Evolutionary conservation across 1,140 invertebrate genomes (phyloP).

Genomic region (Ephestia elutella): DNA sequence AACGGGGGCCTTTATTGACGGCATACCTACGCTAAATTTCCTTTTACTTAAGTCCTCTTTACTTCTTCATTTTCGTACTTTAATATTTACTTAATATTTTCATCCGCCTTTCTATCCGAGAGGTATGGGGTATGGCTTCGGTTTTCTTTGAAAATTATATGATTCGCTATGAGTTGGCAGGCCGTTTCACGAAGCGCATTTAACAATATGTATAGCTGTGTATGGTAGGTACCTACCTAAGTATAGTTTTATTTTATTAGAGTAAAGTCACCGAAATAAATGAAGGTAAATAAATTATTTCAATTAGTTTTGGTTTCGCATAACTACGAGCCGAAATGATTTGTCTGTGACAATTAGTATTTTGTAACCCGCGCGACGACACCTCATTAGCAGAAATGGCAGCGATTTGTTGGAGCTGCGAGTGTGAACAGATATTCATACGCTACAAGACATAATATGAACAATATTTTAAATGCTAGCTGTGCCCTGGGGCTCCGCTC

Average conservation of each 20-base stretch:
- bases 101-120: no score
- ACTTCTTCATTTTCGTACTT: background rate
- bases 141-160: no score
- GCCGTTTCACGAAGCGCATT: no score
- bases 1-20: conserved; percentile 7
- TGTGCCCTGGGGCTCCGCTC: no score
- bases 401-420: background rate
- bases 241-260: no score
- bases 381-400: background rate
- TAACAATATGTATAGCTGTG: no score
- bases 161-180: no score
- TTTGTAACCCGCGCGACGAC: background rate
- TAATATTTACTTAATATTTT: background rate
- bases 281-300: background rate
- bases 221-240: no score
- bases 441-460: background rate
- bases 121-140: no score
- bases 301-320: background rate
- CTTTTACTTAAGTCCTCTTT: background rate
- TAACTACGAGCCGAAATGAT: background rate
- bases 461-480: no score
- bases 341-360: background rate
- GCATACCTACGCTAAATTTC: background rate
- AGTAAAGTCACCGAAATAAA: no score
- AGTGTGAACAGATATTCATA: background rate